Evolutionary conservation across 2,797 vertebrate species (phyloP).

Genomic region (Poeciliopsis gracilis): DNA sequence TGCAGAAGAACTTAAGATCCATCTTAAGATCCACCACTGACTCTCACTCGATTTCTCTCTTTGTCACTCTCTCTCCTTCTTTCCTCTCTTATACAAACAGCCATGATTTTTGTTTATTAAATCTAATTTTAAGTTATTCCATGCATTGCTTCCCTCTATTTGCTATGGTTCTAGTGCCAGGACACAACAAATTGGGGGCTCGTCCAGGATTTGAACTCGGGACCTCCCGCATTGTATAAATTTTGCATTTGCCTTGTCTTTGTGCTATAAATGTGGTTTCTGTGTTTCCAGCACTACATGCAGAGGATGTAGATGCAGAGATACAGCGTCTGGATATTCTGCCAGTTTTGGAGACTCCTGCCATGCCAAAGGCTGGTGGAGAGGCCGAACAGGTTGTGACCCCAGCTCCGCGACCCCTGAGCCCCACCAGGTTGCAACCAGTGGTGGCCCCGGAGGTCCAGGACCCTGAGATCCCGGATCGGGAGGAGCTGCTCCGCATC

Average conservation of each 20-base stretch:
- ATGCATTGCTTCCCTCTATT: too few species aligned
- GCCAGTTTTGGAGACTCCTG: slow-evolving; percentile 10
- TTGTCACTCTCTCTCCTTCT: too few species aligned
- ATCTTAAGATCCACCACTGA: too few species aligned
- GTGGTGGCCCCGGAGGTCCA: slow-evolving; percentile 85
- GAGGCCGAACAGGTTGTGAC: not conserved
- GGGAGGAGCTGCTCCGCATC: slow-evolving; percentile 82
- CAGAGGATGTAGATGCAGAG: slow-evolving; percentile 78
- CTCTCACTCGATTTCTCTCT: too few species aligned
- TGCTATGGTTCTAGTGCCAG: too few species aligned
- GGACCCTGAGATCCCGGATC: slow-evolving; percentile 73
- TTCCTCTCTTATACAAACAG: too few species aligned
- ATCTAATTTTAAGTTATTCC: too few species aligned
- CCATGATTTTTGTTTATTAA: too few species aligned
- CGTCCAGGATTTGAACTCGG: too few species aligned
- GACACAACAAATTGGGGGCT: too few species aligned
- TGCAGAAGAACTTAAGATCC: too few species aligned
- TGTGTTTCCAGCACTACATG: slow-evolving; percentile 63
- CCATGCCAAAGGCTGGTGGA: not conserved
- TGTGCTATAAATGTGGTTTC: slow-evolving; percentile 15
- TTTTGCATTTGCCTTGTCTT: not conserved
- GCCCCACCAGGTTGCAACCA: slow-evolving; percentile 90
- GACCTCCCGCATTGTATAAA: too few species aligned
- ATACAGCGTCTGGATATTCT: slow-evolving; percentile 67
- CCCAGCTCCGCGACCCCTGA: slow-evolving; percentile 83